phyloP scores from a whole-genome alignment of 2,888 invertebrate species.

The Caenorhabditis uteleia region DNA sequence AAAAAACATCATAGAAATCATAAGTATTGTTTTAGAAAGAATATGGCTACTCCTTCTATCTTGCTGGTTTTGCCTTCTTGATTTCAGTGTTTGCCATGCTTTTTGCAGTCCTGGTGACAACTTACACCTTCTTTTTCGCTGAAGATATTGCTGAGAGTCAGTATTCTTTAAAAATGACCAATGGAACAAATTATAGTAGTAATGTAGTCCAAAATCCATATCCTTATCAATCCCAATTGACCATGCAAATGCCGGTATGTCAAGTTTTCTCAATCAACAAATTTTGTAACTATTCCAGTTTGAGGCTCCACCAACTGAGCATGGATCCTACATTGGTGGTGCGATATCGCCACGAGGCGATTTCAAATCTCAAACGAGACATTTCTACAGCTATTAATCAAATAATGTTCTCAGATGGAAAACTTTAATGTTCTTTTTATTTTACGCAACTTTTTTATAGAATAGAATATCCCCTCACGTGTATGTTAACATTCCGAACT shows the following conservation, averaged over 20 bases:
- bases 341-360: conserved; percentile 36
- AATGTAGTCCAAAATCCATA: too few relatives aligned
- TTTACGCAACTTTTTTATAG: conserved; percentile 16
- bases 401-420: too few relatives aligned
- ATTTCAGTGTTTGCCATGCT: conserved; percentile 58
- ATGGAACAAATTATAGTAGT: too few relatives aligned
- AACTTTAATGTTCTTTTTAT: conserved; percentile 6
- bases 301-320: conserved; percentile 33
- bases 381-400: conserved; percentile 51
- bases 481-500: conserved; percentile 7
- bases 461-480: too few relatives aligned
- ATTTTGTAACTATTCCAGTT: neutral
- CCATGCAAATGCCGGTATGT: conserved; percentile 28
- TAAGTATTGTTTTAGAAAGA: conserved; percentile 45
- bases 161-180: too few relatives aligned
- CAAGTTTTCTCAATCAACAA: neutral
- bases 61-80: conserved; percentile 60
- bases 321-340: conserved; percentile 39
- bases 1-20: neutral
- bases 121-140: conserved; percentile 57
- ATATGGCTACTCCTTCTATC: conserved; percentile 68
- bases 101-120: conserved; percentile 59
- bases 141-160: conserved; percentile 13
- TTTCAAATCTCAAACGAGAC: conserved; percentile 50
- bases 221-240: conserved; percentile 25